Evolutionary conservation across 2,888 invertebrate genomes (phyloP).

Genomic region (Nasonovia ribisnigri): DNA sequence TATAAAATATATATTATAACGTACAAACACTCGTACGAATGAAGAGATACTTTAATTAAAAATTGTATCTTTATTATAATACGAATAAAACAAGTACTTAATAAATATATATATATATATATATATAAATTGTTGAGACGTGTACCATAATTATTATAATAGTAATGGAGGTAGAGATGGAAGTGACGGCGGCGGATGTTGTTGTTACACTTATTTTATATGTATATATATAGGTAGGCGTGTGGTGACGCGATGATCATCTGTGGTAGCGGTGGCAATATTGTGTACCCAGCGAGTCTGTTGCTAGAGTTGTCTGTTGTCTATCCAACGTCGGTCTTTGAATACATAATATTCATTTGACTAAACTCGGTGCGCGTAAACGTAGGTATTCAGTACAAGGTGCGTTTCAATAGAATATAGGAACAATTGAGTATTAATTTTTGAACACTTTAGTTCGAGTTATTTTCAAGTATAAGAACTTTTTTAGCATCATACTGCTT

Average conservation of each 20-base stretch:
- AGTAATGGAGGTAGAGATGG: conserved; percentile 3
- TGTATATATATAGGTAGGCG: background rate
- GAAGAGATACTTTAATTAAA: conserved; percentile 32
- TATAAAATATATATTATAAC: conserved; percentile 10
- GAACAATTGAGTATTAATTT: conserved; percentile 23
- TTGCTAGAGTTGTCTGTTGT: conserved; percentile 38
- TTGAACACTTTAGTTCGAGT: background rate
- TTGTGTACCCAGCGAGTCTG: conserved; percentile 28
- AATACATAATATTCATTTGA: background rate
- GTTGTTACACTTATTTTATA: conserved; percentile 47
- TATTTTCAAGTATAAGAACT: background rate
- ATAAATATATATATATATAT: background rate
- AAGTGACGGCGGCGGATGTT: conserved; percentile 35
- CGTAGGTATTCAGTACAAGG: background rate
- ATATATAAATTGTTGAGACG: conserved; percentile 34
- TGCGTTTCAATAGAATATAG: conserved; percentile 18
- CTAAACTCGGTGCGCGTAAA: background rate
- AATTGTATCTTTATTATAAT: conserved; percentile 35
- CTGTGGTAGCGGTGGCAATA: conserved; percentile 33
- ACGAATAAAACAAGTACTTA: conserved; percentile 15
- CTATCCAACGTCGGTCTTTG: background rate
- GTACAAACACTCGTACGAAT: background rate
- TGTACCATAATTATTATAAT: background rate
- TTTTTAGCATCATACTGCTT: background rate
- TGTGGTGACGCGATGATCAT: background rate